Percentiles rank a stretch among this genome's conserved stretches.
Conservation (phyloP, 2,113 vertebrate genomes). For the Saguinus midas region DNA sequence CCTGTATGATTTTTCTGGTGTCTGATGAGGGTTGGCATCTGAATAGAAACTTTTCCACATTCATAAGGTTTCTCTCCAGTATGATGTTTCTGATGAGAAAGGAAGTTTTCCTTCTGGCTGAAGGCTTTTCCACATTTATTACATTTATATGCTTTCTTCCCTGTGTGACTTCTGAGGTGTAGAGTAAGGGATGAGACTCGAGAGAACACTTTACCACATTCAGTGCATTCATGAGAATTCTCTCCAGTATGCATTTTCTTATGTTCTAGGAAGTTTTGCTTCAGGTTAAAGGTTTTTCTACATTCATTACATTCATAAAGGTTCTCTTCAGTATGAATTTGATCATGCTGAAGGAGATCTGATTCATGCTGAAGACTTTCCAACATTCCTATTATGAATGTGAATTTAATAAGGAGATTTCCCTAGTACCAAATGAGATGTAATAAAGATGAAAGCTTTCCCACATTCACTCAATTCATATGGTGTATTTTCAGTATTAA, state of each 20-base stretch:
- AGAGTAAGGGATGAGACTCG: slow-evolving; percentile 65
- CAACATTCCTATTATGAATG: slow-evolving; percentile 44
- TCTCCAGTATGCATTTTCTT: slow-evolving; percentile 32
- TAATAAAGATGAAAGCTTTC: slow-evolving; percentile 16
- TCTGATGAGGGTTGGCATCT: slow-evolving; percentile 47
- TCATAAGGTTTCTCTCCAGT: slow-evolving; percentile 69
- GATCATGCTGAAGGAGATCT: slow-evolving; percentile 38
- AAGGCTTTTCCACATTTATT: slow-evolving; percentile 79
- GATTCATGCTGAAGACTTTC: slow-evolving; percentile 55
- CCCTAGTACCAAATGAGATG: not conserved
- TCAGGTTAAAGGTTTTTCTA: slow-evolving; percentile 57
- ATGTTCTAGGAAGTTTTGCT: slow-evolving; percentile 36
- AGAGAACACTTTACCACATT: slow-evolving; percentile 76
- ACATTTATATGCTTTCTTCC: slow-evolving; percentile 71
- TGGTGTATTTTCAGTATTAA: not conserved
- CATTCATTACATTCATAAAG: slow-evolving; percentile 47
- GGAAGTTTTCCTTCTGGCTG: slow-evolving; percentile 77
- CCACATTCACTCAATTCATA: not conserved
- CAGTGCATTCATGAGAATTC: slow-evolving; percentile 68
- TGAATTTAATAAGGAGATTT: slow-evolving; percentile 14
- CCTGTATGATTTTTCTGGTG: slow-evolving; percentile 61
- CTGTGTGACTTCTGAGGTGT: slow-evolving; percentile 74
- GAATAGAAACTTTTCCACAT: slow-evolving; percentile 63
- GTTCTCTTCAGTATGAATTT: slow-evolving; percentile 45
- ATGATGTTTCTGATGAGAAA: slow-evolving; percentile 75